Evolutionary conservation across 2,113 vertebrate species (phyloP), one percentile per base, ranked within the genome.

Genomic region (Uropsilus gracilis): DNA sequence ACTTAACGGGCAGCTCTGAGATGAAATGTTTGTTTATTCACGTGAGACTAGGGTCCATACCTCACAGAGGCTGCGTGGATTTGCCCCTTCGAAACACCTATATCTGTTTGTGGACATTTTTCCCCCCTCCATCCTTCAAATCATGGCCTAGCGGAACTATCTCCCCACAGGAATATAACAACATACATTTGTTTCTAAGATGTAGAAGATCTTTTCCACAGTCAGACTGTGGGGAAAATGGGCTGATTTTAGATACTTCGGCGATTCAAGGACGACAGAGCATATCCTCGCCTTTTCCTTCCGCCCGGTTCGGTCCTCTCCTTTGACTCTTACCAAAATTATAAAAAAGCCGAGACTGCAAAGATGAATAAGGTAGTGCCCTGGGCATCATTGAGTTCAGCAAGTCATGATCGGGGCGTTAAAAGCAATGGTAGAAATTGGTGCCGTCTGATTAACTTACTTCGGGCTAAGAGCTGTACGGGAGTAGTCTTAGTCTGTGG

Each of bases 201-300:
- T 46, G 48, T 73, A 89, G 50, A 95, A 94, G 32, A 34, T 90
- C 72, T 76, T 94, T 64, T 77, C 14, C 61, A 10, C n/a, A 55
- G 59, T 64, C 30, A 85, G 80, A 87, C 24, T 50, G 4, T 37
- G 9, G 32, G 9, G 32, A 32, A 89, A 69, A 39, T 90, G 37
- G 2, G 73, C 32, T 76, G 64, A 89, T 50, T 84, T 91, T 42
- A 76, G 75, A 34, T 63, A 30, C 44, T 73, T 80, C 81, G 18
- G 39, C 18, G 4, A 64, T 80, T 90, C 78, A 89, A 89, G 46
- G 26, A 89, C 81, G 32, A 92, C 16, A 90, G 48, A 37, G 30
- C 76, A 72, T 82, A 57, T 91, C 80, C 46, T 88, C 42, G 26
- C 53, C 13, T 90, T 66, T 64, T 3, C 9, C 30, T n/a, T 39